phyloP scores from a whole-genome alignment of 2,113 vertebrate genomes.

The Colinus virginianus region DNA sequence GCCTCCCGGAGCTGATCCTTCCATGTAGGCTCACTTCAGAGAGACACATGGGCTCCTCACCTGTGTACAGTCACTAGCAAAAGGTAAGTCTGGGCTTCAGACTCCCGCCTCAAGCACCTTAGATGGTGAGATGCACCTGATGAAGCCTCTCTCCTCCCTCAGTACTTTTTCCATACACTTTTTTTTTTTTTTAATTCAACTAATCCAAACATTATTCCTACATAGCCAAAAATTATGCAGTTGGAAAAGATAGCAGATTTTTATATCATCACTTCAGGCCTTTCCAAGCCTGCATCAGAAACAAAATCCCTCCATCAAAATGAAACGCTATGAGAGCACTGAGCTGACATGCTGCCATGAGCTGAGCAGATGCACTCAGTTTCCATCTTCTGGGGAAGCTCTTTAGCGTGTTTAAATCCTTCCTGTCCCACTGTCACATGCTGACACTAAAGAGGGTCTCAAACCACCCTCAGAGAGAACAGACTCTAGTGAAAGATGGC shows the following conservation, averaged over 20 bases:
- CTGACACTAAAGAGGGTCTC: background rate
- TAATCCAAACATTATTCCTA: background rate
- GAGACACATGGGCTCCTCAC: background rate
- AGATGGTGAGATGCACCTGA: background rate
- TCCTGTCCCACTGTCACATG: background rate
- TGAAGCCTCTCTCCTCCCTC: background rate
- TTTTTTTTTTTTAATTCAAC: background rate
- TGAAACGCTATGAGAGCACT: background rate
- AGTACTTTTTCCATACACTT: background rate
- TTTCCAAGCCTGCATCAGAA: background rate
- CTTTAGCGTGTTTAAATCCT: background rate
- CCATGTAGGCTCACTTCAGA: background rate
- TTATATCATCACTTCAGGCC: background rate
- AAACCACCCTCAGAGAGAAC: background rate
- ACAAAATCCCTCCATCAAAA: background rate
- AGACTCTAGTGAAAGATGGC: background rate
- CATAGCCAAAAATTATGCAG: background rate
- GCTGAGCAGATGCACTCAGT: rapidly evolving
- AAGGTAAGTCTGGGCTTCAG: background rate
- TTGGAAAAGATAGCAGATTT: background rate
- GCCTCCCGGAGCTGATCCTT: background rate
- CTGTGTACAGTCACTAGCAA: background rate
- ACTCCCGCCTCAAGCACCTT: background rate
- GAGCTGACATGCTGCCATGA: rapidly evolving
- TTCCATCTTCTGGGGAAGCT: background rate